Evolutionary conservation across 1,140 invertebrate genomes (phyloP).

Genomic region (Sinella curviseta): DNA sequence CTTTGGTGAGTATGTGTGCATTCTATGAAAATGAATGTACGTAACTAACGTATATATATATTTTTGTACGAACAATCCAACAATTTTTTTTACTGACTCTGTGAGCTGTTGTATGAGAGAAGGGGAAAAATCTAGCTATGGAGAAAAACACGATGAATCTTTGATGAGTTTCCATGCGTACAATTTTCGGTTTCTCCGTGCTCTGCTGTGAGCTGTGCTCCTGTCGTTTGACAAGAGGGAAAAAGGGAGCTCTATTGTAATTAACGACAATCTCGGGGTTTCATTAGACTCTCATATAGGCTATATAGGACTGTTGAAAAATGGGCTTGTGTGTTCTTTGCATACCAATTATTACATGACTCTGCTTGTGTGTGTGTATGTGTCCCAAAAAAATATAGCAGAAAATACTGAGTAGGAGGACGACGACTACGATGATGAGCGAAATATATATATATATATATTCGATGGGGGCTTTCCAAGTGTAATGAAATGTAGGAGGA

Average conservation of each 20-base stretch:
- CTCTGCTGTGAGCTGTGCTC: no score
- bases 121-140: not conserved
- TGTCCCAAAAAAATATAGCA: no score
- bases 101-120: no score
- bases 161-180: constrained; percentile 20
- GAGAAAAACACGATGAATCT: constrained; percentile 16
- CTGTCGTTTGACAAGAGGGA: constrained; percentile 10
- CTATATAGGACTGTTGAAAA: not conserved
- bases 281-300: not conserved
- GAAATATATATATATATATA: no score
- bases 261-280: constrained; percentile 24
- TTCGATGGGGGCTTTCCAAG: no score
- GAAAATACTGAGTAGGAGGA: no score
- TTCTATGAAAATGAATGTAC: no score
- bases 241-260: constrained; percentile 13
- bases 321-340: not conserved
- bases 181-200: no score
- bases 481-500: no score
- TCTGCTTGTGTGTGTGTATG: no score
- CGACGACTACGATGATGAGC: no score
- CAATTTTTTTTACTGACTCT: constrained; percentile 9
- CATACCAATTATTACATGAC: constrained; percentile 7
- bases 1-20: not conserved
- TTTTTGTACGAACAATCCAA: not conserved
- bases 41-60: not conserved